phyloP scores from a whole-genome alignment of 23 tunicate species.

The Ciona savignyi region DNA sequence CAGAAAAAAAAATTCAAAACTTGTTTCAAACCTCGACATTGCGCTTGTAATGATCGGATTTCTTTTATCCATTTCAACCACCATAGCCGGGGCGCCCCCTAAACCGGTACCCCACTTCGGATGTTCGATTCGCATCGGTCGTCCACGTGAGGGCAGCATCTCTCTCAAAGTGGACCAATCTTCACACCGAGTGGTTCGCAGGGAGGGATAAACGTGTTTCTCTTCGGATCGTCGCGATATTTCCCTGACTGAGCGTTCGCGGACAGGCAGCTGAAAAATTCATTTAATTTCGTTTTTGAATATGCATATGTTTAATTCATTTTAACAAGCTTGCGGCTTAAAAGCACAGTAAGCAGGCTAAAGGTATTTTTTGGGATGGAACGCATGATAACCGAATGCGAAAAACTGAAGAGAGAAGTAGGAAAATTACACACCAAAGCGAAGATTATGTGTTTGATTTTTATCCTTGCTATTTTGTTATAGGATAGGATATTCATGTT shows the following conservation, averaged over 20 bases:
- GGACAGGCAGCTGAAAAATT: slow-evolving; percentile 52
- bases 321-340: no score
- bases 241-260: slow-evolving; percentile 49
- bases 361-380: no score
- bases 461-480: no score
- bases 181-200: slow-evolving; percentile 76
- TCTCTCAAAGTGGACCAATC: slow-evolving; percentile 90
- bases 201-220: slow-evolving; percentile 51
- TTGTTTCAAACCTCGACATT: slow-evolving; percentile 56
- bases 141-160: slow-evolving; percentile 90
- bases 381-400: no score
- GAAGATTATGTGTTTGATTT: no score
- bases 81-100: slow-evolving; percentile 58
- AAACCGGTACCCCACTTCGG: slow-evolving; percentile 89
- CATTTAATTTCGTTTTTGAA: no score
- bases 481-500: no score
- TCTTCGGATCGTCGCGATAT: slow-evolving; percentile 61
- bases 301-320: no score
- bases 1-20: no score
- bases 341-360: no score
- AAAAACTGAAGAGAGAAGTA: no score
- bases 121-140: slow-evolving; percentile 48
- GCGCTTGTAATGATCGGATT: slow-evolving; percentile 80
- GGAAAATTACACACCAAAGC: no score
- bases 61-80: slow-evolving; percentile 23